Evolutionary conservation across 2,113 vertebrate species (phyloP).

Genomic region (Chroicocephalus ridibundus): DNA sequence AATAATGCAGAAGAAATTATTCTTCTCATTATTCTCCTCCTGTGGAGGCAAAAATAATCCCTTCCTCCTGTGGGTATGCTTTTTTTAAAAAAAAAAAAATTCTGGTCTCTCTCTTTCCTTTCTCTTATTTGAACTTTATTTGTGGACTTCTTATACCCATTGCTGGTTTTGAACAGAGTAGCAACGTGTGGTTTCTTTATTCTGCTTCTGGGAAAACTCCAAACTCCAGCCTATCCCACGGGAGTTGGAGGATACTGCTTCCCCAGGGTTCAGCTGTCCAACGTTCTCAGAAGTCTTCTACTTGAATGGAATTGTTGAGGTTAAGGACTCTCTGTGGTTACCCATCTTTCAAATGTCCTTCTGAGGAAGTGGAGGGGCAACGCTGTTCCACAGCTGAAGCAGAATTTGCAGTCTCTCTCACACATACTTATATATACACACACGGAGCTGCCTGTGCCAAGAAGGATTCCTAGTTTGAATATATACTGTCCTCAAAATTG

Average conservation of each 20-base stretch:
- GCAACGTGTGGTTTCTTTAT: not conserved
- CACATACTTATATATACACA: fast-evolving
- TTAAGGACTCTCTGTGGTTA: not conserved
- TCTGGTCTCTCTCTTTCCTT: not conserved
- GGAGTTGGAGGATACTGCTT: not conserved
- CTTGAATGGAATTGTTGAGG: not conserved
- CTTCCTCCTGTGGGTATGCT: not conserved
- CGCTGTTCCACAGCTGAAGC: not conserved
- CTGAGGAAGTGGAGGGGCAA: not conserved
- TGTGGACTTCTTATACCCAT: not conserved
- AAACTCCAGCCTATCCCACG: not conserved
- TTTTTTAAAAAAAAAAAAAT: not conserved
- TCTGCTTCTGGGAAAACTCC: not conserved
- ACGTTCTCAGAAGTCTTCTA: not conserved
- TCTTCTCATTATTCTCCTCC: not conserved
- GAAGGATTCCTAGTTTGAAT: not conserved
- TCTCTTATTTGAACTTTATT: not conserved
- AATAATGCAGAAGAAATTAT: not conserved
- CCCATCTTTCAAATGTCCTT: not conserved
- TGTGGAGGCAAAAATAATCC: not conserved
- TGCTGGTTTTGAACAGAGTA: not conserved
- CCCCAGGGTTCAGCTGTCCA: not conserved
- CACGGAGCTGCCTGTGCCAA: not conserved
- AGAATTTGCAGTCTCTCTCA: not conserved
- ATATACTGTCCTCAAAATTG: not conserved